Evolutionary conservation across 2,113 vertebrate species (phyloP), one percentile per base, ranked within the genome.

Genomic region (Spermophilus dauricus): DNA sequence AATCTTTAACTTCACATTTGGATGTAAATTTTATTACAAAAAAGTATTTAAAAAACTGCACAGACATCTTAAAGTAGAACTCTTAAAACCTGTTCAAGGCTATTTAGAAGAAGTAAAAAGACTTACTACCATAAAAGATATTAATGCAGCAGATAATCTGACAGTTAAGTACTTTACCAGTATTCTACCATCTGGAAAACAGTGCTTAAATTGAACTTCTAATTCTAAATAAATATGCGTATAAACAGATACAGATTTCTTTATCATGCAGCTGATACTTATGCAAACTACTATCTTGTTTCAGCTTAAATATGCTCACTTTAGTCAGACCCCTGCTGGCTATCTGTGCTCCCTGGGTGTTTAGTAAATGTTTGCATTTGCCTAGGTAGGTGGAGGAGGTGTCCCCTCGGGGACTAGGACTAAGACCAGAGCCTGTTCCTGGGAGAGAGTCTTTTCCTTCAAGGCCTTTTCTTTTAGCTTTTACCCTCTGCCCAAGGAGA

Each of bases 1-100:
- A 88, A 73, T 89, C 34, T 81, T 91, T 72, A 88, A 81, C 82
- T 93, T 95, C 83, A 89, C 4, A 94, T 12, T 81, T 94, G 48
- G 16, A 34, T 90, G 12, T 72, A 93, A 39, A 5, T 95, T 86
- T 75, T 76, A 5, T 89, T 78, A 77, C 9, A 61, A 76, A 95
- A 76, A 67, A 22, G 4, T 22, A 78, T 48, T 89, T 45, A 26
- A 73, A 32, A 63, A 81, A 82, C 13, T 45, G 8, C 17, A 51
- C 61, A 78, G 58, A 58, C 12, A 87, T 69, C 51, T 91, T 37
- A 92, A 87, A 95, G 13, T 39, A 69, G 9, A 4, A 58, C 17
- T 73, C 17, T 34, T 48, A 75, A 95, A 63, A 65, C 32, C 13
- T 70, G 14, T 12, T n/a, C 7, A 70, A 94, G 63, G 67, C 34